A percentile compares a stretch with the other conserved stretches of the same genome.
phyloP scores from a whole-genome alignment of 2,888 invertebrate species.

The Lasius fuliginosus region DNA sequence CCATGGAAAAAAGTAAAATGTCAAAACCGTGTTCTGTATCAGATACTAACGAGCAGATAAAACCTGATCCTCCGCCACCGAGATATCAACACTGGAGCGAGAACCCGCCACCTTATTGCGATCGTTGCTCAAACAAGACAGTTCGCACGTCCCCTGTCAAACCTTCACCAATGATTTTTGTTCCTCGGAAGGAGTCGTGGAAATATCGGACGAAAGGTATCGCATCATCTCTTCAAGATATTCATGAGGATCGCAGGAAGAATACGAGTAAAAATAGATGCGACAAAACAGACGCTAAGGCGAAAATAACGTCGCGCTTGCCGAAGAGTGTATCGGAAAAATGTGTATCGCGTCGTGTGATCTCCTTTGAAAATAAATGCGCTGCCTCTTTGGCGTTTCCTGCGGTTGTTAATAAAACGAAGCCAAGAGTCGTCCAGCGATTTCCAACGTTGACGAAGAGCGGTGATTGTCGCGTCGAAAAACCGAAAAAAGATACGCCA shows the following conservation, averaged over 20 bases:
- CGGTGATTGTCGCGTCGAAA: constrained; percentile 14
- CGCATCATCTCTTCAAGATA: neutral
- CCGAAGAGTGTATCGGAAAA: neutral
- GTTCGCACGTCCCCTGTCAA: neutral
- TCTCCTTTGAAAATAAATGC: constrained; percentile 16
- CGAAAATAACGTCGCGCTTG: neutral
- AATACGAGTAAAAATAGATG: neutral
- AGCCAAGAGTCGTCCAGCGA: neutral
- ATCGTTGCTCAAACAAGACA: neutral
- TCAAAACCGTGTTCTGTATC: neutral
- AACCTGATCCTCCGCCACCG: constrained; percentile 51
- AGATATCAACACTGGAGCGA: constrained; percentile 52
- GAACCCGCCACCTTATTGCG: constrained; percentile 18
- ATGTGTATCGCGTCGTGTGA: neutral
- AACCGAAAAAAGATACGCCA: neutral
- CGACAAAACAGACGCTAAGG: neutral
- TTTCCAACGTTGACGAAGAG: neutral
- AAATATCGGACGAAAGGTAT: neutral
- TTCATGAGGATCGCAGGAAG: neutral
- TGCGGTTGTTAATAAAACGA: neutral
- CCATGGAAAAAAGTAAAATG: neutral
- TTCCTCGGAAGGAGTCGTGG: constrained; percentile 32
- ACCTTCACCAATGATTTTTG: constrained; percentile 35
- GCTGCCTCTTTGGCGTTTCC: neutral
- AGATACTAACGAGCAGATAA: neutral